phyloP scores from a whole-genome alignment of 1,140 invertebrate genomes.

The Bicyclus anynana region DNA sequence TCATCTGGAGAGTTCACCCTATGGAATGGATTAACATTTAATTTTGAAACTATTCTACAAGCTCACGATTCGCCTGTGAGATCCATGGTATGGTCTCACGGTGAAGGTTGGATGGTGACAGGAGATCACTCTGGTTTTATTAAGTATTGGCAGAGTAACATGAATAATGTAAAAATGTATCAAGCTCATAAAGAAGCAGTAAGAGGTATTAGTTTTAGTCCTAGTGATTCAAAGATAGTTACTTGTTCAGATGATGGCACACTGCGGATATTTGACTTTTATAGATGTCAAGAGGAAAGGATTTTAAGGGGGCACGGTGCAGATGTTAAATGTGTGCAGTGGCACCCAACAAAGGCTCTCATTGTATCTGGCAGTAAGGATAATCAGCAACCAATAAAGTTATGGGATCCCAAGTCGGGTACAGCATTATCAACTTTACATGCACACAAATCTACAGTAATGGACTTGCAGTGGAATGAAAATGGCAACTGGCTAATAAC shows the following conservation, averaged over 20 bases:
- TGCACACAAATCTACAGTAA: constrained; percentile 99
- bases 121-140: constrained; percentile 99
- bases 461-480: constrained; percentile 99
- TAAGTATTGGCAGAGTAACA: constrained; percentile 99
- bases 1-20: constrained; percentile 99
- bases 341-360: constrained; percentile 98
- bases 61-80: constrained; percentile 98
- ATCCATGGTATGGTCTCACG: constrained; percentile 99
- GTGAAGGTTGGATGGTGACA: constrained; percentile 99
- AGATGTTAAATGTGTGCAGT: constrained; percentile 99
- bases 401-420: constrained; percentile 99
- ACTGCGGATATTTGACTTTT: constrained; percentile 98
- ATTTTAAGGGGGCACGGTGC: constrained; percentile 98
- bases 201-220: constrained; percentile 99
- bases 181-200: constrained; percentile 99
- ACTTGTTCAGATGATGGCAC: constrained; percentile 99
- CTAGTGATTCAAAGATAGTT: constrained; percentile 98
- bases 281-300: constrained; percentile 96
- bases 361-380: constrained; percentile 99
- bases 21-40: constrained; percentile 99
- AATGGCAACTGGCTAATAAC: constrained; percentile 99
- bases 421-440: constrained; percentile 93
- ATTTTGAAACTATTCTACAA: constrained; percentile 99
- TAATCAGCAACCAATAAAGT: constrained; percentile 99
- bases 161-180: constrained; percentile 99